phyloP scores from a whole-genome alignment of 2,888 invertebrate species.

The Galerucella nymphaeae region DNA sequence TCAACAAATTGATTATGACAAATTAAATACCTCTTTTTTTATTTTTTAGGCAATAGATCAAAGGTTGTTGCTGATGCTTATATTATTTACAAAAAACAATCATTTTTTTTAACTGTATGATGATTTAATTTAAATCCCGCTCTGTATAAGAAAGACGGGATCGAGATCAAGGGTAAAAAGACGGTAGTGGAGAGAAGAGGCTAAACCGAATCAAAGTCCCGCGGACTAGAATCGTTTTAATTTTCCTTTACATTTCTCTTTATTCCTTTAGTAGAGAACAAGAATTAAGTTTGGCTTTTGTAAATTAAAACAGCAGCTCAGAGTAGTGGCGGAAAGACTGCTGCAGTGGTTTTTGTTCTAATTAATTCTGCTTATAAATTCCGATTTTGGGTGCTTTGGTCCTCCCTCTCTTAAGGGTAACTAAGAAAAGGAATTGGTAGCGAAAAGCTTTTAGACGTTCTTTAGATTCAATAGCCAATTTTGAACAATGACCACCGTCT shows the following conservation, averaged over 20 bases:
- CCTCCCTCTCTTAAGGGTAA: conserved; percentile 26
- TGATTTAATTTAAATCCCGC: neutral
- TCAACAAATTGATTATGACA: no score
- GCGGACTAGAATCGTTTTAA: conserved; percentile 67
- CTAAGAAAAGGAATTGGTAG: conserved; percentile 4
- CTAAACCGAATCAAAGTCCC: conserved; percentile 66
- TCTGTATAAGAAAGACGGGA: conserved; percentile 17
- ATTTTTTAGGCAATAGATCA: no score
- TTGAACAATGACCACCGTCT: conserved; percentile 15
- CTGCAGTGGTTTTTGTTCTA: conserved; percentile 68
- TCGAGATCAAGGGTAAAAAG: conserved; percentile 51
- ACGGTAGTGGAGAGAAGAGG: conserved; percentile 50
- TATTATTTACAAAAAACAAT: no score
- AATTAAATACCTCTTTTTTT: no score
- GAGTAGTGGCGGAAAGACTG: conserved; percentile 61
- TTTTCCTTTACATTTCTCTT: conserved; percentile 69
- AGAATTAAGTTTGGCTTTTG: conserved; percentile 69
- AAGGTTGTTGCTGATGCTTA: no score
- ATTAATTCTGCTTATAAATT: conserved; percentile 69
- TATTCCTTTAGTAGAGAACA: conserved; percentile 67
- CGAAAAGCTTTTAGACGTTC: conserved; percentile 19
- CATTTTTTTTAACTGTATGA: neutral
- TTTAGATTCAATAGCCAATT: conserved; percentile 22
- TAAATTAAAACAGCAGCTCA: conserved; percentile 68
- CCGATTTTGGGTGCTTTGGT: conserved; percentile 61